Conservation (phyloP, 2,888 invertebrate genomes). For the Acleris literana region DNA sequence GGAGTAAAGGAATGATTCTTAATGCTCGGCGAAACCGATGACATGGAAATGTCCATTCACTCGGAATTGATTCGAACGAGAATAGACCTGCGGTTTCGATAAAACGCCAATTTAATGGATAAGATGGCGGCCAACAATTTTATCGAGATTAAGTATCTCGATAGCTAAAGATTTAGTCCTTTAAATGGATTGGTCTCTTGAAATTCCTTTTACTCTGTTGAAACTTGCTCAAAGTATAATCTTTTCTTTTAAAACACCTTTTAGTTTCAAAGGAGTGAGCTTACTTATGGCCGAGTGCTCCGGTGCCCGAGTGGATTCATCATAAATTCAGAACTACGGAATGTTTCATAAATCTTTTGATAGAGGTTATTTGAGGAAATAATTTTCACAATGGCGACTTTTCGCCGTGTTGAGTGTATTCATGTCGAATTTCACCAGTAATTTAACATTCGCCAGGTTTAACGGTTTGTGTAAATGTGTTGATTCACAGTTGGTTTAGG, state of each 20-base stretch:
- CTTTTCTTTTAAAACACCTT: slow-evolving; percentile 17
- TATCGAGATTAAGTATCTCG: slow-evolving; percentile 21
- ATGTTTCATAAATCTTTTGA: slow-evolving; percentile 27
- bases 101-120: slow-evolving; percentile 55
- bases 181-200: slow-evolving; percentile 17
- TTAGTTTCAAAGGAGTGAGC: slow-evolving; percentile 14
- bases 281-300: background rate
- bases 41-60: slow-evolving; percentile 68
- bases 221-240: slow-evolving; percentile 17
- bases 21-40: slow-evolving; percentile 62
- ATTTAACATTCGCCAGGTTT: background rate
- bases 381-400: slow-evolving; percentile 9
- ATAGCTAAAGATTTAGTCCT: slow-evolving; percentile 21
- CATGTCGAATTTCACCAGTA: background rate
- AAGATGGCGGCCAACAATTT: slow-evolving; percentile 37
- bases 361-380: slow-evolving; percentile 7
- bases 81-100: slow-evolving; percentile 53
- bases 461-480: too few relatives aligned
- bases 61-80: slow-evolving; percentile 66
- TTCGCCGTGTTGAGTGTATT: background rate
- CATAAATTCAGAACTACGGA: slow-evolving; percentile 30
- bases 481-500: too few relatives aligned
- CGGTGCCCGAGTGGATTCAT: slow-evolving; percentile 12
- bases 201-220: background rate
- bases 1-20: slow-evolving; percentile 57